Conservation (phyloP, 2,888 invertebrate species). For the Calameuta idolon region DNA sequence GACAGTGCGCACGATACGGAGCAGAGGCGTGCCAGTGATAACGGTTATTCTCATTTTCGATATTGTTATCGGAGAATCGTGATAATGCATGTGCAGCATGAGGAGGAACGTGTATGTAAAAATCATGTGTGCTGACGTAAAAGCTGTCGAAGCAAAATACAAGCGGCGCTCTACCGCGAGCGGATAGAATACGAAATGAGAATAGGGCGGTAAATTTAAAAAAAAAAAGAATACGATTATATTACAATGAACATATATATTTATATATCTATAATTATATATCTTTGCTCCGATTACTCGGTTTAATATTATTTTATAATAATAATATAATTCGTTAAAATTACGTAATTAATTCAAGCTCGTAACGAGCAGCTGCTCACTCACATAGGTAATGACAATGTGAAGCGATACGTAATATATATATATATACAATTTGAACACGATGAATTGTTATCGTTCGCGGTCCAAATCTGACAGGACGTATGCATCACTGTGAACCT, state of each 20-base stretch:
- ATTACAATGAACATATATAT: no score
- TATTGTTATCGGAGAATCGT: not conserved
- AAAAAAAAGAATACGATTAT: no score
- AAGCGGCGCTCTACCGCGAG: not conserved
- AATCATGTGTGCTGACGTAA: not conserved
- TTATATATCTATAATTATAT: no score
- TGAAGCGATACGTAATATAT: no score
- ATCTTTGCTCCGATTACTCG: no score
- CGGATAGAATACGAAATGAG: no score
- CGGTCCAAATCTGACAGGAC: not conserved
- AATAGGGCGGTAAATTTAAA: no score
- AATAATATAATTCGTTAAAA: not conserved
- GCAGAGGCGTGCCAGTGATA: not conserved
- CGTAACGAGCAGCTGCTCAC: not conserved
- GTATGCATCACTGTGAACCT: not conserved
- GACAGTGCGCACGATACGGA: not conserved
- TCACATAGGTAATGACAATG: not conserved
- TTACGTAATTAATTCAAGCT: not conserved
- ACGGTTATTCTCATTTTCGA: not conserved
- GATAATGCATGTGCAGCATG: not conserved
- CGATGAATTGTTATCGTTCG: not conserved
- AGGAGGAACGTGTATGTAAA: not conserved
- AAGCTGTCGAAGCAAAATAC: not conserved
- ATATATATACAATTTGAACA: no score
- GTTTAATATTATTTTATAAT: no score